A percentile compares a stretch with the other conserved stretches of the same genome.
Evolutionary conservation across 2,797 vertebrate species (phyloP).

Genomic region (Hydrolagus colliei): DNA sequence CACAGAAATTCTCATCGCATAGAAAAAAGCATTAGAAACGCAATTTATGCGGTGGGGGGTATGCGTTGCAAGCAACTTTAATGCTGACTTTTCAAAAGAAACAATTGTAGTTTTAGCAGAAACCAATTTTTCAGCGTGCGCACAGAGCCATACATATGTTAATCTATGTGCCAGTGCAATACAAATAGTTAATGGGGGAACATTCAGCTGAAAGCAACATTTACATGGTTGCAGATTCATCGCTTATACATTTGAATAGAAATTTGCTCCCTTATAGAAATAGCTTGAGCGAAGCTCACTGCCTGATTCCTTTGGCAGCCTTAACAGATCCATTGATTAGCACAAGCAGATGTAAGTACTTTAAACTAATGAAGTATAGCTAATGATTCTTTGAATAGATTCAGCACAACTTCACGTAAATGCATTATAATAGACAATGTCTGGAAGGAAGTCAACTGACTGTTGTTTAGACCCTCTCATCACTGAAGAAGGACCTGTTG

Average conservation of each 20-base stretch:
- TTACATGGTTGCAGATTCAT: not conserved
- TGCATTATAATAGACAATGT: not conserved
- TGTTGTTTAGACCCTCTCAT: constrained; percentile 13
- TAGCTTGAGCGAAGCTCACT: not conserved
- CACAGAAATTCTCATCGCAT: no score
- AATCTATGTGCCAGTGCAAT: not conserved
- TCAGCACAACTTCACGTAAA: constrained; percentile 10
- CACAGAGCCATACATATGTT: not conserved
- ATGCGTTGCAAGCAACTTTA: not conserved
- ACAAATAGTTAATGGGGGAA: not conserved
- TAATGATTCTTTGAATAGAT: constrained; percentile 16
- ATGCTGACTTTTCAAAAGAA: not conserved
- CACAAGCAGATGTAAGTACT: constrained; percentile 19
- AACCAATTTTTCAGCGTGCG: not conserved
- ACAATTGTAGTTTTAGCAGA: not conserved
- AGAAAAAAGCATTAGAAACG: not conserved
- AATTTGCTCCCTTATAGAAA: not conserved
- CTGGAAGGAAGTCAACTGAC: constrained; percentile 17
- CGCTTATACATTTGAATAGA: not conserved
- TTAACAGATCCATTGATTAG: constrained; percentile 10
- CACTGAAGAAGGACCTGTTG: not conserved
- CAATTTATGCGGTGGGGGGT: not conserved
- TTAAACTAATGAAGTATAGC: constrained; percentile 21
- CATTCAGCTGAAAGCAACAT: constrained; percentile 1
- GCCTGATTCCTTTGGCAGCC: not conserved